Percentiles rank a stretch among this genome's conserved stretches.
These are phyloP conservation scores for Epiperipatus broadwayi DNA, from an alignment of 2,888 invertebrate genomes.

Conservation along the genomic window DNA sequence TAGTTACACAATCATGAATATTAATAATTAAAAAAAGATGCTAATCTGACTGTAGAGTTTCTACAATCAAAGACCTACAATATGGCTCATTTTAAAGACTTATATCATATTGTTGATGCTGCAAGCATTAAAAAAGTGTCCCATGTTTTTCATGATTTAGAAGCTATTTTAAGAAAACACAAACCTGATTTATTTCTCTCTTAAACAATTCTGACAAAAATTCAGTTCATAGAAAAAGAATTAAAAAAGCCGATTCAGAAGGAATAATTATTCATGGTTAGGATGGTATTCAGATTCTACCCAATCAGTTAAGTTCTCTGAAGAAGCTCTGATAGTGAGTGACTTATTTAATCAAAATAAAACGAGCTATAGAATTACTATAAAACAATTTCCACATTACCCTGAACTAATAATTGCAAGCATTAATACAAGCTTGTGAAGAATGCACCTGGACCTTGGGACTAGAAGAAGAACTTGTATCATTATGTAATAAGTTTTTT, in stretches of 20 bases:
- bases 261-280: constrained; percentile 28
- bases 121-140: constrained; percentile 25
- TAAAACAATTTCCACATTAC: constrained; percentile 64
- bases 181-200: constrained; percentile 68
- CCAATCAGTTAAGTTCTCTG: constrained; percentile 66
- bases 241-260: constrained; percentile 50
- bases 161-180: constrained; percentile 52
- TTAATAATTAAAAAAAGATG: no score
- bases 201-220: constrained; percentile 58
- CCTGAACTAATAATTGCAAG: constrained; percentile 55
- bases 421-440: constrained; percentile 29
- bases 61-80: no score
- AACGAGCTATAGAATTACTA: constrained; percentile 66
- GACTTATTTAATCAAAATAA: constrained; percentile 90
- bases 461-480: constrained; percentile 36
- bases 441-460: constrained; percentile 37
- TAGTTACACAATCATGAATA: no score
- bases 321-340: constrained; percentile 79
- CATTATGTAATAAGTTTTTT: constrained; percentile 51
- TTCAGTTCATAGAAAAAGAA: constrained; percentile 53
- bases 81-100: constrained; percentile 29
- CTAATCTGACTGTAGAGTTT: no score
- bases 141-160: constrained; percentile 37
- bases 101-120: constrained; percentile 25
- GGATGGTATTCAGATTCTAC: constrained; percentile 34